Evolutionary conservation across 2,113 vertebrate species (phyloP), one percentile per base, ranked within the genome.

Genomic region (Rallus limicola): DNA sequence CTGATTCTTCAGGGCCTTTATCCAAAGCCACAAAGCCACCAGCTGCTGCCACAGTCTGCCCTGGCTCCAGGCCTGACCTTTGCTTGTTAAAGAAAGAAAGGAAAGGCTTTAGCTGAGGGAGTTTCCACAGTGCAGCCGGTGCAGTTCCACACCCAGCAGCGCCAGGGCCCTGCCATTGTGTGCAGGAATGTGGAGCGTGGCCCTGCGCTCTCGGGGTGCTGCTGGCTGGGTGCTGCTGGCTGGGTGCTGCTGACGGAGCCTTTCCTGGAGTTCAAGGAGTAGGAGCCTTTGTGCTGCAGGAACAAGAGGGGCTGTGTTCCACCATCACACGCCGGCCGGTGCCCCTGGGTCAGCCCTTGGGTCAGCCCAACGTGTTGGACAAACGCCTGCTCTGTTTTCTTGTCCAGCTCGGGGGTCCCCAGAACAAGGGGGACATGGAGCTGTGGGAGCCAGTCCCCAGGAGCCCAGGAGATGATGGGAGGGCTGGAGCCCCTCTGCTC

Each of bases 241-340:
- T 33, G 2, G 50, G 7, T 3, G 5, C 48, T 77, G 92, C 93
- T 96, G 82, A 82, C 38, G 6, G 18, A 18, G 76, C 76, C 25
- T 52, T 90, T 79, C 92, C 95, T 64, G 62, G 1, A 70, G 62
- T 50, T 52, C 53, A 53, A 85, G 88, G 85, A 95, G 92, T 94
- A 77, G 94, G 88, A 92, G 94, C 92, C 59, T 92, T 90, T 92
- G 82, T 84, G 4, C 8, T 59, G 58, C 34, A 11, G 86, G 79
- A 93, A 93, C 88, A 95, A 93, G 86, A 13, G 91, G 68, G 7
- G 10, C 82, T 77, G 71, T 95, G 94, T 97, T 96, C 67, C 25
- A 59, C 26, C 63, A 1, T 10, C 53, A 1, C 81, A 52, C 52
- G 52, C 8, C 8, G 26, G 25, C 26, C 65, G 2, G 62, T 7